Percentiles rank a stretch among this genome's conserved stretches.
These are phyloP conservation scores for Metopolophium dirhodum DNA, from an alignment of 1,140 invertebrate genomes.

Conservation along the genomic window DNA sequence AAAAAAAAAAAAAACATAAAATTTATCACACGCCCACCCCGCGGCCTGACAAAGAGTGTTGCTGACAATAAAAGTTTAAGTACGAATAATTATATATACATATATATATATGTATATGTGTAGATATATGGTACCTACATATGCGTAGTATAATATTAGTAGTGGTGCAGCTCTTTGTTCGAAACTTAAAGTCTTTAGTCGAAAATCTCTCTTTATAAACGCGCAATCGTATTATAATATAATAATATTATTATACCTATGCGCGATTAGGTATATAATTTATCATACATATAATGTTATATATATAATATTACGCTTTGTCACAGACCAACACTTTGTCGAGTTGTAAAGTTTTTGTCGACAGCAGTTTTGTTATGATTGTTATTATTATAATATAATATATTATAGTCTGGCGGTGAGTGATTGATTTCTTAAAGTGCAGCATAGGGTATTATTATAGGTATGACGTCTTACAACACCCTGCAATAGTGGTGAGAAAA, in stretches of 20 bases:
- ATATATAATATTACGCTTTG: background rate
- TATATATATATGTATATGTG: background rate
- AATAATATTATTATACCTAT: too few relatives aligned
- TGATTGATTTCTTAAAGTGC: background rate
- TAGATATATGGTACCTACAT: too few relatives aligned
- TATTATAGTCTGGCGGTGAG: background rate
- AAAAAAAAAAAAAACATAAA: background rate
- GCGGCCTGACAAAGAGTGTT: background rate
- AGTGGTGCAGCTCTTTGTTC: background rate
- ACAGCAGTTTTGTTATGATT: background rate
- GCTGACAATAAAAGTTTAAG: background rate
- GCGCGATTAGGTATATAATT: background rate
- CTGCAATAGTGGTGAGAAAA: background rate
- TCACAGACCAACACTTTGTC: background rate
- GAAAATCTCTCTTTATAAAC: background rate
- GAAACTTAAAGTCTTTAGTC: background rate
- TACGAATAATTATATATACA: background rate
- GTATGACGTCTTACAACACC: background rate
- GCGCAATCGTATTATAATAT: background rate
- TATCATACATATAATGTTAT: background rate
- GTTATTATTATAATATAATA: background rate
- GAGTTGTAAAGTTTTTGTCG: background rate
- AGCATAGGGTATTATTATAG: background rate
- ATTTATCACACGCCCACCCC: background rate
- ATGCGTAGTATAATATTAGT: background rate